Evolutionary conservation across 2,888 invertebrate species (phyloP).

Genomic region (Machimus atricapillus): DNA sequence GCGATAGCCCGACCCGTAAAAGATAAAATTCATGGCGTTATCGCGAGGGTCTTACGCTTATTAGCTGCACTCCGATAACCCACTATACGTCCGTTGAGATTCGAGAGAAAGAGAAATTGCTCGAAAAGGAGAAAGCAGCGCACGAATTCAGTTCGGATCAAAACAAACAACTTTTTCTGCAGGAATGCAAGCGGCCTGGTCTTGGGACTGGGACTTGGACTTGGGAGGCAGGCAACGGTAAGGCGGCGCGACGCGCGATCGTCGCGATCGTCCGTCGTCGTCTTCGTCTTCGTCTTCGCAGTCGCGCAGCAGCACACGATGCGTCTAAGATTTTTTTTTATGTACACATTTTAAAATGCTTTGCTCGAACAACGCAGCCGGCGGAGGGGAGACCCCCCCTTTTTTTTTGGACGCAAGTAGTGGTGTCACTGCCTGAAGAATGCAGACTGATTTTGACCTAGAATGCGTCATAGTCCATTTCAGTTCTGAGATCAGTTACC

Average conservation of each 20-base stretch:
- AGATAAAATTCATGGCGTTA: not conserved
- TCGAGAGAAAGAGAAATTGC: not conserved
- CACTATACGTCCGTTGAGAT: not conserved
- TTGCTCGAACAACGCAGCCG: not conserved
- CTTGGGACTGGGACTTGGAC: not conserved
- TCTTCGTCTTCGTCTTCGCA: too few relatives aligned
- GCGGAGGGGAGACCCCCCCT: not conserved
- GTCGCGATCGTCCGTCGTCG: too few relatives aligned
- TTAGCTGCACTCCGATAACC: not conserved
- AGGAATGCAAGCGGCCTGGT: not conserved
- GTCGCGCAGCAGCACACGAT: not conserved
- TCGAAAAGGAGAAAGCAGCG: constrained; percentile 22
- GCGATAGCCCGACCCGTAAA: not conserved
- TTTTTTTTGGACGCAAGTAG: not conserved
- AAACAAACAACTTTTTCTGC: constrained; percentile 32
- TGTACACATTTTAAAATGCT: not conserved
- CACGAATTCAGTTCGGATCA: constrained; percentile 12
- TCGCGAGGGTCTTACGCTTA: not conserved
- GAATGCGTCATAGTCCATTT: constrained; percentile 36
- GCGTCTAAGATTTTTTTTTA: not conserved
- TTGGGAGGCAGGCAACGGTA: not conserved
- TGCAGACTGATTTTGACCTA: constrained; percentile 39
- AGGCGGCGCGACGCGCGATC: not conserved
- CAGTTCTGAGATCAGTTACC: constrained; percentile 32
- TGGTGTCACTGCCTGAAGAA: constrained; percentile 18